Percentiles rank a stretch among this genome's conserved stretches.
These are phyloP conservation scores for Psittacula echo DNA, from an alignment of 2,797 vertebrate species.

Conservation along the genomic window DNA sequence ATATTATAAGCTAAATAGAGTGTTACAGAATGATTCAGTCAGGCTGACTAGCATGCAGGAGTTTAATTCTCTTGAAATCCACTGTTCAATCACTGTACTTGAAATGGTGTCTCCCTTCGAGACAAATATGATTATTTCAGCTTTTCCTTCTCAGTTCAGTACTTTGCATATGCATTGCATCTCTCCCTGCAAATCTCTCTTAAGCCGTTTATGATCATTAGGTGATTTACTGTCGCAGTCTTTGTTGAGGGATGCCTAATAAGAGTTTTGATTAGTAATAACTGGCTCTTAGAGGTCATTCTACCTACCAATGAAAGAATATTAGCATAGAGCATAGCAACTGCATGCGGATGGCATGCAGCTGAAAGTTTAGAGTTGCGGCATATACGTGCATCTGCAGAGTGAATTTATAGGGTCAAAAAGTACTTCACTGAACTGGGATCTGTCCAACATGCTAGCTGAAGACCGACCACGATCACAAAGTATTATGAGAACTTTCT, in stretches of 20 bases:
- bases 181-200: background rate
- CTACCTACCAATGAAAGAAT: background rate
- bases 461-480: accelerated
- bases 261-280: background rate
- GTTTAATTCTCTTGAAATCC: slow-evolving; percentile 43
- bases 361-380: background rate
- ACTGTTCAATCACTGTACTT: background rate
- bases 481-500: background rate
- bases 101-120: background rate
- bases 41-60: background rate
- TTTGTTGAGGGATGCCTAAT: background rate
- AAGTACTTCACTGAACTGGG: background rate
- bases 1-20: slow-evolving; percentile 1
- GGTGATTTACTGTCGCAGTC: background rate
- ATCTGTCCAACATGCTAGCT: background rate
- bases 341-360: background rate
- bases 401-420: background rate
- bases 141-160: background rate
- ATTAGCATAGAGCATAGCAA: background rate
- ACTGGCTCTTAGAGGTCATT: background rate
- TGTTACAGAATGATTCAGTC: slow-evolving; percentile 21
- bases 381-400: background rate
- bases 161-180: background rate
- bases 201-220: background rate
- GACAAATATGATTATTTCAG: slow-evolving; percentile 12